Base-by-base conservation (phyloP, 2,888 invertebrate species). In the Trimorus sp. region DNA sequence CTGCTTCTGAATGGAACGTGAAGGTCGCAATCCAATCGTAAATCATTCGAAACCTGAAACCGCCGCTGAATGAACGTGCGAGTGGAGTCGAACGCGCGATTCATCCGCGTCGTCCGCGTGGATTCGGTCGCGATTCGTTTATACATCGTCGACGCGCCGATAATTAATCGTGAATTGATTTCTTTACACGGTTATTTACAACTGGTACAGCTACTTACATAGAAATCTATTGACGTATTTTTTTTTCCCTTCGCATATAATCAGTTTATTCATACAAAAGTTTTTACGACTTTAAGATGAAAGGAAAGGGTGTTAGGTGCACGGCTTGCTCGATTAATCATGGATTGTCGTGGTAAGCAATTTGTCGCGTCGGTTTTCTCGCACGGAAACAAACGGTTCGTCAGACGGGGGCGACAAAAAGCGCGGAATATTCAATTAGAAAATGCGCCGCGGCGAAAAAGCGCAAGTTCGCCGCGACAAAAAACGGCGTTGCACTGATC, bases 181-280 rank as follows among this genome's bases (percentile, higher is more conserved):
- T 85, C 82, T 86, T 79, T 89, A 89, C 89, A 89, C 84, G 83
- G 68, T 86, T 89, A 89, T 89, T 87, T 89, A 89, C 89, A 89
- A 78, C 77, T 85, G 73, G 38, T 82, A 82, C 73, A 81, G 79
- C 80, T 81, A 84, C 79, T 84, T 82, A 83, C 84, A 85, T 85
- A 85, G 78, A 85, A 84, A 85, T 77, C 80, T 86, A 86, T 85
- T 85, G 85, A 85, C 86, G 81, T 85, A 82, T 60, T 84, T 75
- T 60, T 84, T 75, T 84, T 63, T 69, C 26, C 26, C 77, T 79
- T 76, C 76, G 71, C 83, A 66, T 63, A 77, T 80, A 70, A 83
- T 83, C 74, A 71, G 81, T 83, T 70, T 83, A 62, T 84, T 70
- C 74, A 79, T 86, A 86, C 77, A 86, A 86, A 85, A 87, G 77